A percentile compares a stretch with the other conserved stretches of the same genome.
Conservation (phyloP, 2,797 vertebrate species). For the Phoeniculus purpureus region DNA sequence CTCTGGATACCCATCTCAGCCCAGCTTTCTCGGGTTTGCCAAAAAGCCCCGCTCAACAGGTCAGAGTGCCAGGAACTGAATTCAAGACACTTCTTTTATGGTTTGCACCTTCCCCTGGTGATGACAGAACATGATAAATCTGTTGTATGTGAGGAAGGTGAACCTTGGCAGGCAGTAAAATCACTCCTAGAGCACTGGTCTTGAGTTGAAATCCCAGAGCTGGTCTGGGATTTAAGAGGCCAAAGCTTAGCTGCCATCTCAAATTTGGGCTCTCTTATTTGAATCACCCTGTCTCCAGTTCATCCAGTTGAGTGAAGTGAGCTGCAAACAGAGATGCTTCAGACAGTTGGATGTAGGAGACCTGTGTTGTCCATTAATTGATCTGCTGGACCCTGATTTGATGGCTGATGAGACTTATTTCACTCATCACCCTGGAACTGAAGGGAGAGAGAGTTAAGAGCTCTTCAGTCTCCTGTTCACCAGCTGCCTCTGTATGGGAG, state of each 20-base stretch:
- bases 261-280: not conserved
- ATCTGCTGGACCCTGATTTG: not conserved
- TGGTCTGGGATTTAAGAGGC: not conserved
- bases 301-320: not conserved
- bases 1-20: constrained; percentile 1
- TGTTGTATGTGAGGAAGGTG: not conserved
- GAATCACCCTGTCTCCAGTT: not conserved
- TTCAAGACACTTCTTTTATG: not conserved
- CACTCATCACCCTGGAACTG: not conserved
- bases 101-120: not conserved
- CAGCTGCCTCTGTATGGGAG: not conserved
- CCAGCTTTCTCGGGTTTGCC: not conserved
- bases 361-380: not conserved
- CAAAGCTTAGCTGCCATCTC: not conserved
- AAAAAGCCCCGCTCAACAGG: constrained; percentile 36
- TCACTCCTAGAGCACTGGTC: not conserved
- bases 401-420: not conserved
- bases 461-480: not conserved
- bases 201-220: not conserved
- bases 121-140: not conserved
- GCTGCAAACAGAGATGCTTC: not conserved
- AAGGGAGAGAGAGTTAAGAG: not conserved
- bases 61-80: not conserved
- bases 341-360: not conserved
- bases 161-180: not conserved